Conservation (phyloP, 53 echinoderm and acorn worm species). For the Zoroaster sp. region DNA sequence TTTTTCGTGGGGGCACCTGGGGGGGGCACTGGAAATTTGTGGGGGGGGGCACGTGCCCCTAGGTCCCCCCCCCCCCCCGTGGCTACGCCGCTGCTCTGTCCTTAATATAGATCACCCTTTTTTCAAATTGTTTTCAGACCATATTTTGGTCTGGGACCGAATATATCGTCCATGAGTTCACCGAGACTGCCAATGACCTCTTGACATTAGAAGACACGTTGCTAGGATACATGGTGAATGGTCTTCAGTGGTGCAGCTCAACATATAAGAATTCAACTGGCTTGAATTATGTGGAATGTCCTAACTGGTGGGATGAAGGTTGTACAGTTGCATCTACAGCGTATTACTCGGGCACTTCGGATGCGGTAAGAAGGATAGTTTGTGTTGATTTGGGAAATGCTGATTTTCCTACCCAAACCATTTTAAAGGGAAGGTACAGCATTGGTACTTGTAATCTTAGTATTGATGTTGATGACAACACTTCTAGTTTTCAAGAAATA, state of each 20-base stretch:
- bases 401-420: background rate
- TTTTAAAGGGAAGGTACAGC: too few relatives aligned
- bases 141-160: slow-evolving; percentile 51
- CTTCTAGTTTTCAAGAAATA: too few relatives aligned
- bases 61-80: background rate
- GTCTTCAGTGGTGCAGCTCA: slow-evolving; percentile 37
- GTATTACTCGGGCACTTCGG: slow-evolving; percentile 5
- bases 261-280: background rate
- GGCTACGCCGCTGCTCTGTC: background rate
- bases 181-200: background rate
- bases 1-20: too few relatives aligned
- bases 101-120: background rate
- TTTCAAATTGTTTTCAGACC: background rate
- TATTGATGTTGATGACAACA: too few relatives aligned
- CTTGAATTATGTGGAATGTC: slow-evolving; percentile 19
- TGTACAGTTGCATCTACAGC: background rate
- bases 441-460: background rate
- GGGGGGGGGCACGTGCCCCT: background rate
- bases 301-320: background rate
- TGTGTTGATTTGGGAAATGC: background rate
- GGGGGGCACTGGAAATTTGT: too few relatives aligned
- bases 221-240: slow-evolving; percentile 38
- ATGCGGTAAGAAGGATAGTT: background rate
- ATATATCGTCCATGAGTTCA: slow-evolving; percentile 18
- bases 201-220: slow-evolving; percentile 46